phyloP scores from a whole-genome alignment of 2,888 invertebrate species.

The Caenorhabditis afra region DNA sequence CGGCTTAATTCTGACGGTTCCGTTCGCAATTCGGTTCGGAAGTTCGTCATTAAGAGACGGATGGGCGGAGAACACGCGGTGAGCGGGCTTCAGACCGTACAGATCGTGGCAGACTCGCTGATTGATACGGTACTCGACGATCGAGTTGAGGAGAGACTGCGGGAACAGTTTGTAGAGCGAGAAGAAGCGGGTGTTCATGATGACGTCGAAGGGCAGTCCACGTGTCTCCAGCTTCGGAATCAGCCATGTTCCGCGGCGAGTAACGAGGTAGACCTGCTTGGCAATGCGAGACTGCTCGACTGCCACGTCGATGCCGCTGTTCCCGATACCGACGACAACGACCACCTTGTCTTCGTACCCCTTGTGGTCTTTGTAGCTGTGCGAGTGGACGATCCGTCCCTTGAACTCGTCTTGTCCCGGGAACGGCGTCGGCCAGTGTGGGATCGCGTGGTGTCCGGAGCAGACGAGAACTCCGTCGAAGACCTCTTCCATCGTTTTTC shows the following conservation, averaged over 20 bases:
- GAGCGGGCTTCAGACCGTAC: conserved; percentile 81
- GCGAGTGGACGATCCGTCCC: conserved; percentile 78
- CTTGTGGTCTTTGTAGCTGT: conserved; percentile 77
- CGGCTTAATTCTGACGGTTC: conserved; percentile 68
- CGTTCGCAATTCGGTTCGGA: conserved; percentile 81
- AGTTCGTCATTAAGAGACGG: conserved; percentile 82
- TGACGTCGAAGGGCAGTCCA: conserved; percentile 71
- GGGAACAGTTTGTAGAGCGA: conserved; percentile 63
- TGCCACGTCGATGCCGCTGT: conserved; percentile 82
- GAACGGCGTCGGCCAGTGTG: conserved; percentile 80
- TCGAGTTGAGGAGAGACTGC: conserved; percentile 53
- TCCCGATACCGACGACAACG: conserved; percentile 82
- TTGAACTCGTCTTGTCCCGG: conserved; percentile 68
- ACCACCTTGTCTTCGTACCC: conserved; percentile 81
- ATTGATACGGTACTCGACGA: conserved; percentile 69
- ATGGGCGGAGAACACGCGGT: conserved; percentile 74
- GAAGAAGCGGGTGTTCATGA: conserved; percentile 66
- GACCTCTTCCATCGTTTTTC: conserved; percentile 67
- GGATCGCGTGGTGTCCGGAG: conserved; percentile 82
- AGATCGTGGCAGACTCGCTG: conserved; percentile 79
- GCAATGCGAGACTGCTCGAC: conserved; percentile 82
- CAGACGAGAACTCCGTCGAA: conserved; percentile 83
- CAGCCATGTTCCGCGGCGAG: conserved; percentile 83
- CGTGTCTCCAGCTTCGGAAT: conserved; percentile 81
- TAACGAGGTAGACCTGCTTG: conserved; percentile 82